phyloP scores from a whole-genome alignment of 2,888 invertebrate species.

The Mactromeris polynyma region DNA sequence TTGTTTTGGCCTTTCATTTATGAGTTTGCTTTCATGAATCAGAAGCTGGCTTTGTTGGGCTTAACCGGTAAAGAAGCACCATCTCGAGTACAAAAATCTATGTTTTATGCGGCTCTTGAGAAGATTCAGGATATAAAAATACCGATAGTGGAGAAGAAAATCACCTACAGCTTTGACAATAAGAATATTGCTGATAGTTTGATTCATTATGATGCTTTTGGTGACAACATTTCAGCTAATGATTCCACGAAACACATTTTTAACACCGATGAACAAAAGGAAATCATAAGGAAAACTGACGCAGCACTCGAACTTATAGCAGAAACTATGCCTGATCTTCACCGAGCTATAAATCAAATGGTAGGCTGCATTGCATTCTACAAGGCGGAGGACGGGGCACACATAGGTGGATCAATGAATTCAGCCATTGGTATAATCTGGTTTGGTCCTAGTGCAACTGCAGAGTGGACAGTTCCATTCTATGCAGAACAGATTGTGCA shows the following conservation, averaged over 20 bases:
- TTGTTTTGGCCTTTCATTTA: conserved; percentile 8
- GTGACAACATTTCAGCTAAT: background rate
- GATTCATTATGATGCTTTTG: background rate
- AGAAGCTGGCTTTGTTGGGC: background rate
- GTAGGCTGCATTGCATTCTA: conserved; percentile 30
- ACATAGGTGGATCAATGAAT: conserved; percentile 17
- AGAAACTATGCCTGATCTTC: conserved; percentile 14
- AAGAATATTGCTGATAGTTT: background rate
- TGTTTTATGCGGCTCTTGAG: background rate
- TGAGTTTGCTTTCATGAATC: background rate
- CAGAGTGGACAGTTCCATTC: background rate
- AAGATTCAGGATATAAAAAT: background rate
- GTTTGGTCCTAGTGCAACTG: conserved; percentile 11
- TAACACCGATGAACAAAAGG: background rate
- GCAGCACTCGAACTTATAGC: conserved; percentile 27
- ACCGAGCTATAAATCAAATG: conserved; percentile 25
- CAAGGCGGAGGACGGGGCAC: background rate
- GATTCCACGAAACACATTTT: background rate
- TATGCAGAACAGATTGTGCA: conserved; percentile 43
- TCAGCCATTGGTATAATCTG: conserved; percentile 29
- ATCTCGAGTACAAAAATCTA: background rate
- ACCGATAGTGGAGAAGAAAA: background rate
- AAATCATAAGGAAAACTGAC: conserved; percentile 10
- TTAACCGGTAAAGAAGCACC: background rate
- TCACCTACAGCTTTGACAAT: background rate